Base-by-base conservation (phyloP, 2,113 vertebrate species). In the Nothobranchius kuhntae region DNA sequence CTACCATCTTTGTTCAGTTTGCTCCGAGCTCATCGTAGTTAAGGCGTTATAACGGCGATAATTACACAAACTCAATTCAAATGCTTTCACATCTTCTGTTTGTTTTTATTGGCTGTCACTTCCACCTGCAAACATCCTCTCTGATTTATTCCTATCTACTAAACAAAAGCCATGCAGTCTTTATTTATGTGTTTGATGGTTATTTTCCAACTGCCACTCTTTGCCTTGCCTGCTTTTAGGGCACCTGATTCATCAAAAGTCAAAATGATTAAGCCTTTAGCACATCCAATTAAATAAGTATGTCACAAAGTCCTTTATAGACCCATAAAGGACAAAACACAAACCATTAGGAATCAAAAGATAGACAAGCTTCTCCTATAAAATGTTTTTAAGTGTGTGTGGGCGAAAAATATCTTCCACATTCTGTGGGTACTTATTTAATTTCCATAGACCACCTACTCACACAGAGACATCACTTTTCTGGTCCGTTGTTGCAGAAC, bases 281-380 rank as follows among this genome's bases (percentile, higher is more conserved):
- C 64, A 54, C 81, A 70, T 82, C 77, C 67, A 75, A 77, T 76
- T 74, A 79, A 81, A 81, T 65, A 78, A 80, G 63, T 71, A 24
- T 60, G 67, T 77, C 73, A 69, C 63, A 64, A 54, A 77, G 79
- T 76, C 79, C 73, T 86, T 82, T 77, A 82, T 77, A 30, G 75
- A 63, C 73, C 75, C 61, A 75, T 82, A 80, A 84, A 74, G 48
- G 36, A 78, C 68, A 73, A 78, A 75, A 66, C 52, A 24, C 38
- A 53, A 64, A 68, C 60, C 78, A 74, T 74, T 82, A 81, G 68
- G 62, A 50, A 58, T 26, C 57, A 63, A 76, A 67, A 60, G 78
- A 73, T 56, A 52, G 68, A 78, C 30, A 47, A 77, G 62, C 14
- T 52, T 1, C 24, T 6, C 53, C 35, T 52, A 65, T 58, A 58